Base-by-base conservation (phyloP, 2,797 vertebrate species). In the Tachyglossus aculeatus region DNA sequence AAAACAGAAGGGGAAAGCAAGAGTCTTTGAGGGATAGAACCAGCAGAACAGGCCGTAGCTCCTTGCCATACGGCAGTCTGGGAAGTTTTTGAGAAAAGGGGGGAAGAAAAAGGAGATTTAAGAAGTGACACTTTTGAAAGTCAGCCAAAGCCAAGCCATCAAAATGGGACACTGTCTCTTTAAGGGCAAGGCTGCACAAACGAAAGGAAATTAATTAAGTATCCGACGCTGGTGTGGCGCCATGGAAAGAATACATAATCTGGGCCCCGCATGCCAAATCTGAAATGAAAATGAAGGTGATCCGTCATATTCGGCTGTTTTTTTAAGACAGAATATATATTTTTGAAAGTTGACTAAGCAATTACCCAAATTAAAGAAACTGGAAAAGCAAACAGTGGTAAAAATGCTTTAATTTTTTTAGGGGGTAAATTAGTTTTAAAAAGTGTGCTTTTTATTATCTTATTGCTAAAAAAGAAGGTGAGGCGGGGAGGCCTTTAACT, bases 301-400 rank as follows among this genome's bases (percentile, higher is more conserved):
- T 94, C 90, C 81, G 91, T 95, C 95, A 95, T 92, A 93, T 94
- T 94, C 88, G 84, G 86, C 89, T 91, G 88, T 90, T 89, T 92
- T 95, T 94, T 84, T 65, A 89, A 95, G 94, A 92, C 94, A 92
- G 92, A 93, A 94, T 93, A 91, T 94, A 93, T 93, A 92, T 90
- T 94, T 94, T 93, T 91, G 90, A 89, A 89, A 89, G 88, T 85
- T 78, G 84, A 89, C 86, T 84, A 87, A 89, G 91, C 84, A 90
- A 91, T 92, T 93, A 93, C 85, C 93, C 88, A 93, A 94, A 95
- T 94, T 94, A 93, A 91, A 92, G 86, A 93, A 91, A 89, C 89
- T 90, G 80, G 85, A 88, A 93, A 93, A 86, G 86, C 91, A 94
- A 95, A 94, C 89, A 94, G 74, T 57, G 88, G 86, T 87, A 91